A percentile compares a stretch with the other conserved stretches of the same genome.
These are phyloP conservation scores for Salvator merianae DNA, from an alignment of 2,113 vertebrate species.

Conservation along the genomic window DNA sequence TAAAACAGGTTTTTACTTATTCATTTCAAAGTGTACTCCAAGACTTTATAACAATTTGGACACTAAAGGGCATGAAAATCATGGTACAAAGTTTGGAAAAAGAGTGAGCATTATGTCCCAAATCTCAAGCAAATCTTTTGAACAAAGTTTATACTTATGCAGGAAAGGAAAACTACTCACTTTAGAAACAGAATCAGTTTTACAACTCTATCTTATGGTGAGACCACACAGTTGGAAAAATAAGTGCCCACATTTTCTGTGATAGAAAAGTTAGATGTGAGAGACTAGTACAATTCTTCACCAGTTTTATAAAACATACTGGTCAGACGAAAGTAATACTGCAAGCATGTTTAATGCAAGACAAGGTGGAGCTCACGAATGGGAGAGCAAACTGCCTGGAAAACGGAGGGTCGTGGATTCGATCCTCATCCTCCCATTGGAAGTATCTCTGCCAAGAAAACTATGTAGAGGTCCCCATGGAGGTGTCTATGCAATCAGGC, in stretches of 20 bases:
- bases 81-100: neutral
- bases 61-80: conserved; percentile 1
- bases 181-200: neutral
- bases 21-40: neutral
- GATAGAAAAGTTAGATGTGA: neutral
- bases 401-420: no score
- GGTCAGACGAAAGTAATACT: neutral
- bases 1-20: conserved; percentile 3
- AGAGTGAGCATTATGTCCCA: neutral
- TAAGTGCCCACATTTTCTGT: neutral
- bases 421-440: no score
- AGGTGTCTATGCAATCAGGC: no score
- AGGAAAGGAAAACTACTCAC: neutral
- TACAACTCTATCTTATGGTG: neutral
- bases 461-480: no score
- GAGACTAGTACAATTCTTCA: neutral
- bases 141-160: neutral
- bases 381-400: no score
- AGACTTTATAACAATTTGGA: conserved; percentile 13
- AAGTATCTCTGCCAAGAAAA: neutral
- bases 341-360: no score
- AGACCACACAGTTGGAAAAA: neutral
- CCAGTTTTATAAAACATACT: neutral
- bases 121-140: neutral
- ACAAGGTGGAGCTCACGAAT: no score